Conservation (phyloP, 2,797 vertebrate genomes). For the Nyctibius grandis region DNA sequence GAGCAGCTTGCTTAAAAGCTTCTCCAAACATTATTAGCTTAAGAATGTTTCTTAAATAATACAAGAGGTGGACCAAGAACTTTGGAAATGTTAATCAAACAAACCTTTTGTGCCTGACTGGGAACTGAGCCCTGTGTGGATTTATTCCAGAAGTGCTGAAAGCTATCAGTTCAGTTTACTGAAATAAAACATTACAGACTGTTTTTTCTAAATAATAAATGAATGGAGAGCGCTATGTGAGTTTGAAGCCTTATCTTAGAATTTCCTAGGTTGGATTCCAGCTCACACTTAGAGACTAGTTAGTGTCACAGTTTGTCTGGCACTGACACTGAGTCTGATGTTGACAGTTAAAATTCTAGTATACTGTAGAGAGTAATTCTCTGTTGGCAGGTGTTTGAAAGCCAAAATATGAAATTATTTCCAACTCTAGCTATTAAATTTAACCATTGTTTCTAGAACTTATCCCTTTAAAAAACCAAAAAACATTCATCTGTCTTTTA, state of each 20-base stretch:
- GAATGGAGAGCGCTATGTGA: background rate
- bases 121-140: background rate
- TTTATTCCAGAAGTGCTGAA: background rate
- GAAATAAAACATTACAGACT: background rate
- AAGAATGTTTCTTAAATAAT: background rate
- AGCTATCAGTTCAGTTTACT: background rate
- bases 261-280: background rate
- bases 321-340: background rate
- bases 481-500: background rate
- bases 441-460: background rate
- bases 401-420: background rate
- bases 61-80: background rate
- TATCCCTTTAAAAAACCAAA: background rate
- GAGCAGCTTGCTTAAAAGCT: background rate
- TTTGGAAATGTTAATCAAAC: background rate
- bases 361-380: background rate
- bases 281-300: background rate
- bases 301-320: slow-evolving; percentile 5
- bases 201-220: background rate
- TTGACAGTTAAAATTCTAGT: background rate
- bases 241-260: background rate
- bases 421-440: background rate
- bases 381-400: background rate
- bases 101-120: background rate
- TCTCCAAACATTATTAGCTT: background rate